Evolutionary conservation across 2,113 vertebrate species (phyloP), one percentile per base, ranked within the genome.

Genomic region (Siniperca chuatsi): DNA sequence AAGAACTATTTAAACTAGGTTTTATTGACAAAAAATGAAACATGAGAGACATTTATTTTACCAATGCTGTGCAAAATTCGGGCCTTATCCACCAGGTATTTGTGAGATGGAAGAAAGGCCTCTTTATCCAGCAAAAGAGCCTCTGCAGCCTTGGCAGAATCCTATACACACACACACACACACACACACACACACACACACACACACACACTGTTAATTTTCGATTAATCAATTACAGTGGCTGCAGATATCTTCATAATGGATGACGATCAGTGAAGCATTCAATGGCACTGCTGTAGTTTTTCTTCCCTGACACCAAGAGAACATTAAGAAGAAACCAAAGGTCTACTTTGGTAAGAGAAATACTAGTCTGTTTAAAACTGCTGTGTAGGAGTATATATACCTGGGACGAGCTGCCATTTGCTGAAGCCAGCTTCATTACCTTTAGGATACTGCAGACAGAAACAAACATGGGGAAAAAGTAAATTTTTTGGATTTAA

Each of bases 381-480:
- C 50, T 81, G 77, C 35, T 57, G 54, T 62, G 64, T 72, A 70
- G 64, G n/a, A 83, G 69, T 7, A 40, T 18, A 25, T 16, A 18
- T 95, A 97, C 98, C 97, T 98, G 97, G 61, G 97, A 96, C 9
- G 97, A 96, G 93, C 91, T 94, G 91, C 97, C 97, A 81, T 97
- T 96, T 18, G 96, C 94, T 4, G 97, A 97, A 52, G 96, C 96
- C 94, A 98, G 92, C 94, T 98, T 99, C 98, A 98, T 97, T 13
- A 97, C 97, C 95, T 98, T 99, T 84, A 99, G 94, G 93, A 99
- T 98, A 93, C 98, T 99, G 92, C 7, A 10, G 37, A 77, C 33
- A 85, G 62, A 91, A 73, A 76, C 42, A 74, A 74, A 60, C 33
- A 78, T 20, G 2, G 25, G 42, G 6, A 68, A 3, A 42, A 73